phyloP scores from a whole-genome alignment of 92 coral and sea anemone species.

The Heteractis magnifica region DNA sequence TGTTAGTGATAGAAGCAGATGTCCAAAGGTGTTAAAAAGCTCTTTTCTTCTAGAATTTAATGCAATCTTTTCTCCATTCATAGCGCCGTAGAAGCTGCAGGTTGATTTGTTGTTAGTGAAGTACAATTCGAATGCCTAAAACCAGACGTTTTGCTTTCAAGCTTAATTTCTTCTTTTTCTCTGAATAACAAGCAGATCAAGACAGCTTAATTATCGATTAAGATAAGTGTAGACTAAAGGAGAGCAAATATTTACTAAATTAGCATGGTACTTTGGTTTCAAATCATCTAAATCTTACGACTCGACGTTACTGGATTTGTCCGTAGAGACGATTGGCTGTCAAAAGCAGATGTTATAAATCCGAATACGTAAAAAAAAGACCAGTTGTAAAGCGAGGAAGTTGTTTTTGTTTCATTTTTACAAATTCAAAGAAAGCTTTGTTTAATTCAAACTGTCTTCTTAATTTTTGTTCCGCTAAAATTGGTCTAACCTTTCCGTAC shows the following conservation, averaged over 20 bases:
- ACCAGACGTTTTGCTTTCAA: constrained; percentile 1
- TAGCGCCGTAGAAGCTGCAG: not conserved
- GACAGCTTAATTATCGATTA: constrained; percentile 14
- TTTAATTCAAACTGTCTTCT: not conserved
- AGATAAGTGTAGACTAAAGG: not conserved
- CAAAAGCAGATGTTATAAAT: constrained; percentile 5
- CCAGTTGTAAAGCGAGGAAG: constrained; percentile 3
- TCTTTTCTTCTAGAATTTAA: not conserved
- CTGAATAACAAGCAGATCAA: not conserved
- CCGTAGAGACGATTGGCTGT: not conserved
- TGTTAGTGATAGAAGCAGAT: constrained; percentile 6
- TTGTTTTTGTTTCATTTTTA: not conserved
- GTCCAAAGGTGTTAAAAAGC: constrained; percentile 17
- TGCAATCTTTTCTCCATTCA: not conserved
- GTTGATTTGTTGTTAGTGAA: not conserved
- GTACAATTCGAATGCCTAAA: not conserved
- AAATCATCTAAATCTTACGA: not conserved
- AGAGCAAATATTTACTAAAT: constrained; percentile 35
- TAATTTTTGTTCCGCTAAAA: not conserved
- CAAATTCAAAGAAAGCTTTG: constrained; percentile 5
- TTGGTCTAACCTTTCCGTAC: not conserved
- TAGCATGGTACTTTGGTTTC: constrained; percentile 13
- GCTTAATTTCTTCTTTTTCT: not conserved
- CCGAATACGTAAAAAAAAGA: not conserved
- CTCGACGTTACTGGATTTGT: not conserved